phyloP scores from a whole-genome alignment of 1,140 invertebrate genomes.

The Aporrectodea caliginosa region DNA sequence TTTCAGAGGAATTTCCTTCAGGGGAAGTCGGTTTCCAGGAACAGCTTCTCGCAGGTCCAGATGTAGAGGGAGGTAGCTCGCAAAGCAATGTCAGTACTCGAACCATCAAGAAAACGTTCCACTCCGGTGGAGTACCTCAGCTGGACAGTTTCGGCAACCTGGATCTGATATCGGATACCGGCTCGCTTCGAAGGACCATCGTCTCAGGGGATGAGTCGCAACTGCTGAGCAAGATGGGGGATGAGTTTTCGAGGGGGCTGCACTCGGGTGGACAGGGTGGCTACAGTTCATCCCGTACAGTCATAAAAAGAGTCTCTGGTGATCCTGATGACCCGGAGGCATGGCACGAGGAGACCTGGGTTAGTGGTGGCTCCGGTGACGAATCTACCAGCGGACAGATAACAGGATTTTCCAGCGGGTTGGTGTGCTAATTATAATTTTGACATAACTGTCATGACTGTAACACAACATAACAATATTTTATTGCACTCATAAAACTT shows the following conservation, averaged over 20 bases:
- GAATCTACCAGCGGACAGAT: background rate
- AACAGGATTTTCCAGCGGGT: too few relatives aligned
- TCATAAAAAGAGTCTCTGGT: background rate
- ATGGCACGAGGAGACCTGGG: background rate
- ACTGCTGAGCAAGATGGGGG: background rate
- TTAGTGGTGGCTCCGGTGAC: background rate
- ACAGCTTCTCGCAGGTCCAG: background rate
- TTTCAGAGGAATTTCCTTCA: background rate
- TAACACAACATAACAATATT: too few relatives aligned
- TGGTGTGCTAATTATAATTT: too few relatives aligned
- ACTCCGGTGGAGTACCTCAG: too few relatives aligned
- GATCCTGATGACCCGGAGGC: background rate
- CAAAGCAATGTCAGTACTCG: background rate
- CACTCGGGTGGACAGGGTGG: background rate
- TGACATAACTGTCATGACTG: too few relatives aligned
- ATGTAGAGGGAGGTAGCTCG: background rate
- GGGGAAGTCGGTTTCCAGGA: background rate
- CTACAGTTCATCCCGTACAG: background rate
- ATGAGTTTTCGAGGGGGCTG: background rate
- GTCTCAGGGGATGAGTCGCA: background rate
- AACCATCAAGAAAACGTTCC: background rate
- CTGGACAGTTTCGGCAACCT: too few relatives aligned
- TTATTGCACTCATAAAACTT: too few relatives aligned
- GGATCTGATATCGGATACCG: too few relatives aligned
- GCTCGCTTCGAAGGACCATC: too few relatives aligned